These are phyloP conservation scores for Petrocephalus microphthalmus DNA, from an alignment of 2,113 vertebrate genomes.

Conservation along the genomic window DNA sequence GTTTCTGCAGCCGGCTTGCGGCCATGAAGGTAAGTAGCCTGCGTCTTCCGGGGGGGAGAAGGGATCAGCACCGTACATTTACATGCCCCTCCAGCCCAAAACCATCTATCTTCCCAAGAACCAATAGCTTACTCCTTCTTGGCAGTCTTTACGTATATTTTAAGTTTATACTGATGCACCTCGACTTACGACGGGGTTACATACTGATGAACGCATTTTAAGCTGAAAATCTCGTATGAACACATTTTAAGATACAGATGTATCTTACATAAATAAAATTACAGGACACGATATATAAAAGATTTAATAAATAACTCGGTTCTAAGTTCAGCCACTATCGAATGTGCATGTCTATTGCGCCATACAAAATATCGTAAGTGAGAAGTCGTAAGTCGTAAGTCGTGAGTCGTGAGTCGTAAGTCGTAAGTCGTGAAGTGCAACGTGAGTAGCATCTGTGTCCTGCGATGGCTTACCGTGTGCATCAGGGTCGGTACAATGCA, in stretches of 20 bases:
- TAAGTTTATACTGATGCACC: background rate
- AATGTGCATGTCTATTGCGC: background rate
- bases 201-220: background rate
- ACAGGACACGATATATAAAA: background rate
- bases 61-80: constrained; percentile 50
- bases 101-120: constrained; percentile 55
- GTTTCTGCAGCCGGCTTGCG: constrained; percentile 33
- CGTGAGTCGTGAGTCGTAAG: too few relatives aligned
- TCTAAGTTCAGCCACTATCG: background rate
- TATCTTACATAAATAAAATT: constrained; percentile 11
- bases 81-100: constrained; percentile 53
- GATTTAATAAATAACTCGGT: background rate
- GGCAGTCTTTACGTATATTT: constrained; percentile 5
- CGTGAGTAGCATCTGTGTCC: background rate
- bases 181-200: background rate
- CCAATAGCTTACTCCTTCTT: constrained; percentile 42
- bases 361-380: background rate
- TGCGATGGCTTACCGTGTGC: background rate
- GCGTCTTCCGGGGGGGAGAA: constrained; percentile 39
- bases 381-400: too few relatives aligned
- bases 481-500: background rate
- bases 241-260: background rate
- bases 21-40: constrained; percentile 46
- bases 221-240: background rate
- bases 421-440: background rate